phyloP scores from a whole-genome alignment of 2,797 vertebrate species.

The Emys orbicularis region DNA sequence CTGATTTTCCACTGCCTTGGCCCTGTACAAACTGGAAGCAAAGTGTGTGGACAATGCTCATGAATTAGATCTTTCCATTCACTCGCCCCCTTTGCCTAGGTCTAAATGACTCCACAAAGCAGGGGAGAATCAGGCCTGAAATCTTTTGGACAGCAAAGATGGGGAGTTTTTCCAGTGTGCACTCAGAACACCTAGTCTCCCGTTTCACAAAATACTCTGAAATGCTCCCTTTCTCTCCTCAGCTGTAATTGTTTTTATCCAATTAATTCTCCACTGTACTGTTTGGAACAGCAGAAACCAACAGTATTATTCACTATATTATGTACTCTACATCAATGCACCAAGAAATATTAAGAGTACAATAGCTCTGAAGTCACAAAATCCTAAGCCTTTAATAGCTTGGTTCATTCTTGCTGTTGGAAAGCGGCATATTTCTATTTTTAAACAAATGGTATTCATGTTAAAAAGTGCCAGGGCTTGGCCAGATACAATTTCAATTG shows the following conservation, averaged over 20 bases:
- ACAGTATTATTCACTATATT: conserved; percentile 20
- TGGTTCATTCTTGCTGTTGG: conserved; percentile 62
- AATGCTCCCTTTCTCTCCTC: conserved; percentile 8
- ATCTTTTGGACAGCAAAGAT: neutral
- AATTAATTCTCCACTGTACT: conserved; percentile 66
- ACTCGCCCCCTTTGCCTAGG: neutral
- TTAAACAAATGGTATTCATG: conserved; percentile 68
- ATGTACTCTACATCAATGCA: conserved; percentile 39
- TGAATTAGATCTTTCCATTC: neutral
- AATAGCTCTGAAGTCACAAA: conserved; percentile 65
- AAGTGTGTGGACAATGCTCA: neutral
- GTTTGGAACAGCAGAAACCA: conserved; percentile 62
- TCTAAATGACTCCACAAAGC: neutral
- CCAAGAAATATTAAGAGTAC: conserved; percentile 67
- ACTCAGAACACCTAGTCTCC: neutral
- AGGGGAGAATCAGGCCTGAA: neutral
- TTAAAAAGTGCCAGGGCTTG: conserved; percentile 51
- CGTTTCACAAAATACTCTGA: neutral
- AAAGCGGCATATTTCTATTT: conserved; percentile 73
- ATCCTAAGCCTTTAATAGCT: conserved; percentile 65
- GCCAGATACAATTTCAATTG: conserved; percentile 8
- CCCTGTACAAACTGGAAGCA: neutral
- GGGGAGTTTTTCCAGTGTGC: accelerated
- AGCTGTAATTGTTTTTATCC: conserved; percentile 55
- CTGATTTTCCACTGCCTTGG: neutral